These are phyloP conservation scores for Scytalopus superciliaris DNA, from an alignment of 2,113 vertebrate genomes.

Conservation along the genomic window DNA sequence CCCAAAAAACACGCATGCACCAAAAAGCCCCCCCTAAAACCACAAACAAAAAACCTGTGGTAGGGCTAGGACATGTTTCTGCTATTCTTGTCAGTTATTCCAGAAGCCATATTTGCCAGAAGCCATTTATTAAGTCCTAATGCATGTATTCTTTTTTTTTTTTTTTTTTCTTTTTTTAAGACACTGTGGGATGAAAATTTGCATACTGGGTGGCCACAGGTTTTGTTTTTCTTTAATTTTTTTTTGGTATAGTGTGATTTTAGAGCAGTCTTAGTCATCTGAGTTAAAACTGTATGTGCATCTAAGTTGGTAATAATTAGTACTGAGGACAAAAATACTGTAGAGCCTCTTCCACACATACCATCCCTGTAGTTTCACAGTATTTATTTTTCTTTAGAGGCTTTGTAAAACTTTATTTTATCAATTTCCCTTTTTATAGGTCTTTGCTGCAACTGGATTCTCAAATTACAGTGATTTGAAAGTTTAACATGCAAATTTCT, in stretches of 20 bases:
- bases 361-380: not conserved
- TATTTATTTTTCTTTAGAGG: not conserved
- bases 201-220: not conserved
- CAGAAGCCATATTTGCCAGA: slow-evolving; percentile 20
- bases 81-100: slow-evolving; percentile 55
- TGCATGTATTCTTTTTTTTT: not conserved
- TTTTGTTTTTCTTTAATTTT: not conserved
- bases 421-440: not conserved
- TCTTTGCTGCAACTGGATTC: not conserved
- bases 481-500: not conserved
- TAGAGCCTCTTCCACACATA: not conserved
- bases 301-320: not conserved
- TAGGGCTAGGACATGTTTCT: slow-evolving; percentile 62
- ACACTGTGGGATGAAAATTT: not conserved
- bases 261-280: not conserved
- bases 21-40: not conserved
- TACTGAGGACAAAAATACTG: not conserved
- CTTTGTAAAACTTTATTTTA: not conserved
- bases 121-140: slow-evolving; percentile 18
- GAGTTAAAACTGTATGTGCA: not conserved
- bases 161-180: not conserved
- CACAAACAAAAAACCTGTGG: not conserved
- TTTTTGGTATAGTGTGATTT: not conserved
- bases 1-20: not conserved
- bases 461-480: not conserved